Base-by-base conservation (phyloP, 2,888 invertebrate genomes). In the Listrodromus nycthemerus region DNA sequence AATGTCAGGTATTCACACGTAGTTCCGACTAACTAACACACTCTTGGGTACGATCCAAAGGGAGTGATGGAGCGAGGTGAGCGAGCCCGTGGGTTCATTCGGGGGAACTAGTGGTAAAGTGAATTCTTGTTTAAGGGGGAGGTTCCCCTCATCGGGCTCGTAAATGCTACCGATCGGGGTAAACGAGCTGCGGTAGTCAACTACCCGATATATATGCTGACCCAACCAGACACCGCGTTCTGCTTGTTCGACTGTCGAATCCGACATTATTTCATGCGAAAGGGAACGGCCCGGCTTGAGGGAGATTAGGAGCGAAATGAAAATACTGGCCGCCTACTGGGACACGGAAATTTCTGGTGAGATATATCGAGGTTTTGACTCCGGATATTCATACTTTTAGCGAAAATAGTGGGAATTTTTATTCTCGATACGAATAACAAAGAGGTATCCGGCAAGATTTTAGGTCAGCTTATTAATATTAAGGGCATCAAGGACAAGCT, bases 31-130 rank as follows among this genome's bases (percentile, higher is more conserved):
- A 21, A 33, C 65, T 30, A 61, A 65, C 65, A 65, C 37, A 65
- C 65, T 65, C 37, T 65, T 65, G 65, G 37, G 37, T n/a, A 19
- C 65, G 37, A 65, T 65, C 65, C 65, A 37, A 65, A 21, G 65
- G 65, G 65, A 65, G 19, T 37, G 65, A 65, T 61, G 24, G 30
- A 24, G 27, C 58, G 58, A 61, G 27, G 58, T 61, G 58, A 61
- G 58, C 27, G 58, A 61, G 27, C 16, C 30, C 16, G 58, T 61
- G 37, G 21, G 33, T 65, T 37, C 65, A 65, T 65, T 37, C 65
- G 65, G 7, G 58, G 27, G 30, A 61, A 61, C 65, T 19, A 33
- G 21, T 37, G 19, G 65, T 21, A 65, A 65, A 65, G 37, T 37
- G 65, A 65, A 65, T 65, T 65, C 65, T 65, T 65, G 65, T 19